Evolutionary conservation across 1,140 invertebrate species (phyloP).

Genomic region (Coelopa frigida): DNA sequence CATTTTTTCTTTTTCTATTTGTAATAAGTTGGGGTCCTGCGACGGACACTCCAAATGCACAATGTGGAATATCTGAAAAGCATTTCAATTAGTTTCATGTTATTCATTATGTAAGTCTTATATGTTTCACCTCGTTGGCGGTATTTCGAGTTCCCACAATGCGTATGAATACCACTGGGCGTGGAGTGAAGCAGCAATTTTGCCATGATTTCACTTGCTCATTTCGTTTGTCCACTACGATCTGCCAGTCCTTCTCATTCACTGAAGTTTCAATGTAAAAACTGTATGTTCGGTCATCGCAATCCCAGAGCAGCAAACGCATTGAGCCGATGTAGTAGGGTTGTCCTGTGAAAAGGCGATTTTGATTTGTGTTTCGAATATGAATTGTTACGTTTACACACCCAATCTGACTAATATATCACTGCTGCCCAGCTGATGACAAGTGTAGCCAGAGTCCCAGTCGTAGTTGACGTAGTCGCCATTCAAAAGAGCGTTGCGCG

Average conservation of each 20-base stretch:
- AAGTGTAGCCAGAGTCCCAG: slow-evolving; percentile 97
- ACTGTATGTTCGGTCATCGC: slow-evolving; percentile 91
- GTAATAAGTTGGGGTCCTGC: slow-evolving; percentile 42
- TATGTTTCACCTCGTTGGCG: slow-evolving; percentile 84
- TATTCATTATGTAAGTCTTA: not conserved
- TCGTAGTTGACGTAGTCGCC: slow-evolving; percentile 92
- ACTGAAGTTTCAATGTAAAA: slow-evolving; percentile 94
- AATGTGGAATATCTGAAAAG: slow-evolving; percentile 84
- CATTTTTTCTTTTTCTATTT: slow-evolving; percentile 11
- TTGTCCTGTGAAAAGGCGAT: slow-evolving; percentile 50
- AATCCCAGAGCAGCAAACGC: slow-evolving; percentile 93
- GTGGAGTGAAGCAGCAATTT: slow-evolving; percentile 68
- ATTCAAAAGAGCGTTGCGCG: slow-evolving; percentile 91
- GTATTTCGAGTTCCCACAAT: slow-evolving; percentile 94
- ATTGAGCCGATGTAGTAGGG: slow-evolving; percentile 90
- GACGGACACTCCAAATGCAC: slow-evolving; percentile 96
- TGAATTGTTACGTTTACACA: slow-evolving; percentile 1
- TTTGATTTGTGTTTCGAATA: not conserved
- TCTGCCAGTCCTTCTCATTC: slow-evolving; percentile 86
- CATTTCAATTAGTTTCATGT: not conserved
- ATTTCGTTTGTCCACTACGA: slow-evolving; percentile 64
- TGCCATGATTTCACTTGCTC: slow-evolving; percentile 74
- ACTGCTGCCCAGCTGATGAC: slow-evolving; percentile 95
- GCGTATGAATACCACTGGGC: slow-evolving; percentile 86
- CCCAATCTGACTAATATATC: slow-evolving; percentile 91